Base-by-base conservation (phyloP, 37 sponge, comb jelly and placozoan species). In the Ephydatia muelleri region DNA sequence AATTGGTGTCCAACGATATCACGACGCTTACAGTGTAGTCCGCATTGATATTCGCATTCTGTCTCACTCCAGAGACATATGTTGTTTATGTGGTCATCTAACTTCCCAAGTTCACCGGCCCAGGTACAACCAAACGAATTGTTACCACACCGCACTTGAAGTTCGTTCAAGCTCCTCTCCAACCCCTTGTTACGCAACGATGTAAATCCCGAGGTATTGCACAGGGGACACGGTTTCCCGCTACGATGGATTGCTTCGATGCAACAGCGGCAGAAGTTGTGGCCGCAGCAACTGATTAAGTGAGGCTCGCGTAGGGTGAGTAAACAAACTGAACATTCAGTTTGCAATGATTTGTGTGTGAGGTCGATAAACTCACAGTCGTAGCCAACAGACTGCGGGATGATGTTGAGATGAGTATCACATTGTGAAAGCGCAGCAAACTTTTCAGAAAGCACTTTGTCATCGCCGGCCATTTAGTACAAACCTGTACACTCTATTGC, bases 271-370 rank as follows among this genome's bases (percentile, higher is more conserved):
- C 88, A 87, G 77, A 67, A 87, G 75, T 87, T 82, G 68, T 87
- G 82, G 68, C 88, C 88, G 57, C 88, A 87, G 34, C 88, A 87
- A 75, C 88, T 82, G 37, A 87, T 82, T 48, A 87, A 77, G 35
- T 81, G 67, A 3, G 88, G 88, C 57, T 81, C 68, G 4, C 67
- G 38, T 5, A 82, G 82, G 33, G 82, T 82, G 12, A 38, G 82
- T 0, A 87, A 69, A 33, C 88, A 87, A 34, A 87, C 68, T 13
- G 89, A 48, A 74, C 84, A 83, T 73, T 83, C 89, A 9, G 39
- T 83, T 36, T 88, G 84, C 22, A 88, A 14, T 29, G 80, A 64
- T 22, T 72, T 43, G 34, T 30, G 79, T 6, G 80, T 73, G 22
- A 79, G 66, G 3, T 21, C 29, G 5, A 88, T 73, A 69, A 88